Percentiles rank a stretch among this genome's conserved stretches.
phyloP scores from a whole-genome alignment of 2,113 vertebrate species.

The Hyaena hyaena region DNA sequence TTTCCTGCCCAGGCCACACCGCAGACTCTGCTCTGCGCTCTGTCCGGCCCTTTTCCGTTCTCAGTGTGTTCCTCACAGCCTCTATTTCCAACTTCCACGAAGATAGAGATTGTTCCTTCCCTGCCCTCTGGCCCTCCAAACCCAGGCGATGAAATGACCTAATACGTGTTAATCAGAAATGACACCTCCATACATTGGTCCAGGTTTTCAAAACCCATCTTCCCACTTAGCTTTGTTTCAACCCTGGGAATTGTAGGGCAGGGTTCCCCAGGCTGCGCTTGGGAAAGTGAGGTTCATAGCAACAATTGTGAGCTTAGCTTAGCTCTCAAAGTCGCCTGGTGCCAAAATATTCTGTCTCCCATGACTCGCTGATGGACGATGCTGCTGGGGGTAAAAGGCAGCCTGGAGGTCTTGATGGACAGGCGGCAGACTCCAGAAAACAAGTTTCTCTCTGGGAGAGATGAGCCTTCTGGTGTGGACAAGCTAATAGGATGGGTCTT shows the following conservation, averaged over 20 bases:
- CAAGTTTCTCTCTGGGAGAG: neutral
- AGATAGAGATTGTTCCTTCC: neutral
- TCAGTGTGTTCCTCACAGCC: neutral
- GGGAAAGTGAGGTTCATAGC: neutral
- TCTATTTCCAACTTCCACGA: neutral
- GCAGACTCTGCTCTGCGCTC: neutral
- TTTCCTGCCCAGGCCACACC: neutral
- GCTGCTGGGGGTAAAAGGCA: neutral
- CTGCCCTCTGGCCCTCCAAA: neutral
- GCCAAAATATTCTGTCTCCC: neutral
- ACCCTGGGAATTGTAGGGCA: neutral
- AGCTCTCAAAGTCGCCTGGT: neutral
- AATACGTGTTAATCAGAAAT: neutral
- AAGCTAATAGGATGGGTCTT: neutral
- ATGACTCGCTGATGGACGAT: fast-evolving
- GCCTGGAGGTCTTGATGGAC: neutral
- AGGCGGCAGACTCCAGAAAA: neutral
- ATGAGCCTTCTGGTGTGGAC: neutral
- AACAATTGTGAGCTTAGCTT: neutral
- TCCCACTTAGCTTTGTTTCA: neutral
- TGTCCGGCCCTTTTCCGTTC: neutral
- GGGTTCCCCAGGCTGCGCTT: neutral
- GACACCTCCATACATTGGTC: neutral
- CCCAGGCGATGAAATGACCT: neutral
- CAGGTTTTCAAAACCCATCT: neutral